phyloP scores from a whole-genome alignment of 2,113 vertebrate species.

The Porphyrio hochstetteri region DNA sequence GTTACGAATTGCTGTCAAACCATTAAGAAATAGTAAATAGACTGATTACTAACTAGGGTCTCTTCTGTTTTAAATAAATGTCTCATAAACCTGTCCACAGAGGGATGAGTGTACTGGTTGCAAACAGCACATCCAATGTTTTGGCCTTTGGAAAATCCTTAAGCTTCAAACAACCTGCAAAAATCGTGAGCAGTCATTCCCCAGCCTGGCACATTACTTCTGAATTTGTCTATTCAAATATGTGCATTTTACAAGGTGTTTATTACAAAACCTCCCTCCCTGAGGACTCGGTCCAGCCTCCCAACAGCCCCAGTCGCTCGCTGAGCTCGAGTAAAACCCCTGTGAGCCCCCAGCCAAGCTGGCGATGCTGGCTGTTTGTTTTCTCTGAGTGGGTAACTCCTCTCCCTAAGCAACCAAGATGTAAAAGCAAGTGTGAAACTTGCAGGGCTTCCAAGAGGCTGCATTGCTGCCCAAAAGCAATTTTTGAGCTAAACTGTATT shows the following conservation, averaged over 20 bases:
- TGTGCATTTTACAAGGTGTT: slow-evolving; percentile 44
- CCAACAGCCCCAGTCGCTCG: neutral
- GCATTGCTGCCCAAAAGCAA: neutral
- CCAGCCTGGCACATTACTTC: neutral
- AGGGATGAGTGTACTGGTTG: neutral
- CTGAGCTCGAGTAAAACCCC: neutral
- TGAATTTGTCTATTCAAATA: neutral
- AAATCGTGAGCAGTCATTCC: neutral
- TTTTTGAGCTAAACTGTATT: neutral
- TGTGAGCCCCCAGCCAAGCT: neutral
- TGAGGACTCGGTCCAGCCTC: neutral
- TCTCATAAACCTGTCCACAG: neutral
- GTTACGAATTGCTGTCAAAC: neutral
- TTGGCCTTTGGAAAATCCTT: neutral
- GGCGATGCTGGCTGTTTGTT: neutral
- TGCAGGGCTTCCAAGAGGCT: neutral
- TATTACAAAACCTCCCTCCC: neutral
- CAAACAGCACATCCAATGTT: neutral
- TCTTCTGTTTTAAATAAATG: neutral
- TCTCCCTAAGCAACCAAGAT: neutral
- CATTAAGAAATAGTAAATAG: slow-evolving; percentile 18
- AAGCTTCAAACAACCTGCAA: neutral
- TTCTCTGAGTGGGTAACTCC: rapidly evolving
- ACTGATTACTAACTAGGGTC: neutral
- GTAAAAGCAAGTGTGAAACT: slow-evolving; percentile 5